These are phyloP conservation scores for Hydroisotoma schaefferi DNA, from an alignment of 2,888 invertebrate genomes.

Conservation along the genomic window DNA sequence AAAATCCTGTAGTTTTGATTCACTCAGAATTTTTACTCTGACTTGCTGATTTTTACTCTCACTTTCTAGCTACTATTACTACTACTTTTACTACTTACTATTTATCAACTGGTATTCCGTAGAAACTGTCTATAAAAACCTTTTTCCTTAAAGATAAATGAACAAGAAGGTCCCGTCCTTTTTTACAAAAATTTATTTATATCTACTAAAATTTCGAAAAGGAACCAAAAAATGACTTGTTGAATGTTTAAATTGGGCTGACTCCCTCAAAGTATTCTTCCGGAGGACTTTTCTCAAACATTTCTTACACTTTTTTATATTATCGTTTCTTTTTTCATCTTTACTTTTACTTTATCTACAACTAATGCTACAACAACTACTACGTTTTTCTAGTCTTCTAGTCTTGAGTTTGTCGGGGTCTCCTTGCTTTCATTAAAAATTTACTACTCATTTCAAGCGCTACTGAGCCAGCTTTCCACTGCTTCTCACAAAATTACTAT, in stretches of 20 bases:
- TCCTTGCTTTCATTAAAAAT: conserved; percentile 37
- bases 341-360: conserved; percentile 9
- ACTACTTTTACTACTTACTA: too few relatives aligned
- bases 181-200: too few relatives aligned
- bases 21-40: too few relatives aligned
- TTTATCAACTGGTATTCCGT: too few relatives aligned
- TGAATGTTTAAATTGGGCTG: conserved; percentile 45
- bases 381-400: neutral
- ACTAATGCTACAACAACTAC: neutral
- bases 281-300: conserved; percentile 10
- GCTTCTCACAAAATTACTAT: conserved; percentile 44
- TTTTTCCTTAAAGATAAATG: too few relatives aligned
- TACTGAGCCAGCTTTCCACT: conserved; percentile 48
- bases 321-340: conserved; percentile 13
- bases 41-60: too few relatives aligned
- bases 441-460: conserved; percentile 10
- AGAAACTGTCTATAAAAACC: too few relatives aligned
- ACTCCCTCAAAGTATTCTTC: conserved; percentile 47
- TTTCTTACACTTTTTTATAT: conserved; percentile 17
- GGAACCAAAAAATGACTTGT: too few relatives aligned
- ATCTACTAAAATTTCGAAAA: too few relatives aligned
- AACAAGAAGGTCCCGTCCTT: too few relatives aligned
- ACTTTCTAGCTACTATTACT: too few relatives aligned
- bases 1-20: too few relatives aligned
- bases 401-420: conserved; percentile 29